Evolutionary conservation across 1,140 invertebrate genomes (phyloP).

Genomic region (Aleiodes sp.): DNA sequence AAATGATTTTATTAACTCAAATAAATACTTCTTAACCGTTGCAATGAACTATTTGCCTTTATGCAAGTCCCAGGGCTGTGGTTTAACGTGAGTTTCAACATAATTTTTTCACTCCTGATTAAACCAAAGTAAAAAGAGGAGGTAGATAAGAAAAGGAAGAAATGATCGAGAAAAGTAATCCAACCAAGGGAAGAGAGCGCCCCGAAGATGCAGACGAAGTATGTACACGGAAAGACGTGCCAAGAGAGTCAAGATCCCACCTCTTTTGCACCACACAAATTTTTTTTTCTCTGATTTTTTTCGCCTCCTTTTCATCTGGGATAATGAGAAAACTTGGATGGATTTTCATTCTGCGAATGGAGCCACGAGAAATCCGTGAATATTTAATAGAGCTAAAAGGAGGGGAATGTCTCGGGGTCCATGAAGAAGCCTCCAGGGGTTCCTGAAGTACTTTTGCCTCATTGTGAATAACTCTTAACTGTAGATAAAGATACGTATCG

Average conservation of each 20-base stretch:
- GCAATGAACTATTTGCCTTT: too few relatives aligned
- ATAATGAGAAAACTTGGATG: conserved; percentile 34
- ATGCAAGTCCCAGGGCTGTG: not conserved
- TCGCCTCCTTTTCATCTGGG: conserved; percentile 1
- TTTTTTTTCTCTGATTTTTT: conserved; percentile 22
- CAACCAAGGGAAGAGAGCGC: not conserved
- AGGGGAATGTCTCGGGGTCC: too few relatives aligned
- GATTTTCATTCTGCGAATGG: conserved; percentile 28
- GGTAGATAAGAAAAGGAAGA: not conserved
- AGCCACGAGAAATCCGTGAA: conserved; percentile 26
- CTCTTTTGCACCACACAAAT: not conserved
- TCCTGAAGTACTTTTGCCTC: too few relatives aligned
- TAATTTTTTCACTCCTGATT: not conserved
- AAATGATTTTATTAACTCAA: not conserved
- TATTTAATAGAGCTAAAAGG: conserved; percentile 27
- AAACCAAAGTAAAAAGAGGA: not conserved
- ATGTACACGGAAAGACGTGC: conserved; percentile 17
- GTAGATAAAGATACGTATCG: conserved; percentile 21
- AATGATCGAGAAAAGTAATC: conserved; percentile 19
- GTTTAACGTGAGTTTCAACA: not conserved
- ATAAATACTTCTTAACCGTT: too few relatives aligned
- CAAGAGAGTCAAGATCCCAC: conserved; percentile 16
- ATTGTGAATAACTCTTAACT: not conserved
- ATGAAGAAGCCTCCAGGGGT: too few relatives aligned
- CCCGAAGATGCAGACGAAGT: not conserved